Evolutionary conservation across 2,797 vertebrate genomes (phyloP).

Genomic region (Smutsia temminckii): DNA sequence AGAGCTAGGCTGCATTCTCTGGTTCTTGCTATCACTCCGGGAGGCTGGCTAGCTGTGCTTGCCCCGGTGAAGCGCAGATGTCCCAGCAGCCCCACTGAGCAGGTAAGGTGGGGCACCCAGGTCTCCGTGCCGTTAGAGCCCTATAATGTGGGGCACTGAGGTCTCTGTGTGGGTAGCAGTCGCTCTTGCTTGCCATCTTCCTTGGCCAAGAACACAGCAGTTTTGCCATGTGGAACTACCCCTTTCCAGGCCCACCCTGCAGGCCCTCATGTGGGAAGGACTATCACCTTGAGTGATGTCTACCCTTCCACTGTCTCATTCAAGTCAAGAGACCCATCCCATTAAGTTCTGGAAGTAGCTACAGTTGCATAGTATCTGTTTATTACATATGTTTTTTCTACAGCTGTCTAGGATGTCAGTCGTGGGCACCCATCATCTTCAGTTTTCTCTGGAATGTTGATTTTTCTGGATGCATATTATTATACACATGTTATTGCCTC

Average conservation of each 20-base stretch:
- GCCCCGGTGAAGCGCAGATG: background rate
- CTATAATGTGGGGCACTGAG: rapidly evolving
- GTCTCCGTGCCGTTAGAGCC: background rate
- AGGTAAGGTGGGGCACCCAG: no score
- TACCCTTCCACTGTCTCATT: no score
- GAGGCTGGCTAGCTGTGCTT: rapidly evolving
- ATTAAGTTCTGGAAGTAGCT: background rate
- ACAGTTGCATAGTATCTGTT: rapidly evolving
- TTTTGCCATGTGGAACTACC: no score
- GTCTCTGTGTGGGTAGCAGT: rapidly evolving
- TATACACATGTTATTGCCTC: rapidly evolving
- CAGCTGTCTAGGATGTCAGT: rapidly evolving
- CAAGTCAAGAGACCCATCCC: no score
- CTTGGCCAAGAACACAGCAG: rapidly evolving
- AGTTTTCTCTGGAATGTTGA: rapidly evolving
- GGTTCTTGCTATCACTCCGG: background rate
- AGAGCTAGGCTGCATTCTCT: background rate
- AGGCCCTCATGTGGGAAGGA: no score
- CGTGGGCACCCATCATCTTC: rapidly evolving
- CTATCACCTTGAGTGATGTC: background rate
- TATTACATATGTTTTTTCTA: background rate
- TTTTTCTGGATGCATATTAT: background rate
- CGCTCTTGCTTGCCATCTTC: background rate
- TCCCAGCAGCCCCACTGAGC: no score
- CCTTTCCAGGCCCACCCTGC: rapidly evolving